Percentiles rank a stretch among this genome's conserved stretches.
These are phyloP conservation scores for Upupa epops DNA, from an alignment of 2,113 vertebrate genomes.

Conservation along the genomic window DNA sequence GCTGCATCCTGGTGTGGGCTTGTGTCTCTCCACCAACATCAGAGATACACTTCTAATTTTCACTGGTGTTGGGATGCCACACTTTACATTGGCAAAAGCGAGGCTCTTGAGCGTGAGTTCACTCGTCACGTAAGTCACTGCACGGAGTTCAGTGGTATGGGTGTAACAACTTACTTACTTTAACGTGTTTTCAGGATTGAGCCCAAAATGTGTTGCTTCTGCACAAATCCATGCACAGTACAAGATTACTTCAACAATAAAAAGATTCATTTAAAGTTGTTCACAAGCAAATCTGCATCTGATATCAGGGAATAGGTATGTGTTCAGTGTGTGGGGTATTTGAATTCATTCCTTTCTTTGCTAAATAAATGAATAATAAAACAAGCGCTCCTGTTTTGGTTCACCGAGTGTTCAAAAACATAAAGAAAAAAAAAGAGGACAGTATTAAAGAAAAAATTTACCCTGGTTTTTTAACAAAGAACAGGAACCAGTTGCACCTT, in stretches of 20 bases:
- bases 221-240: conserved; percentile 36
- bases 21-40: background rate
- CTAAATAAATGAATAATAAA: conserved; percentile 69
- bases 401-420: too few species aligned
- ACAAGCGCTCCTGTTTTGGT: background rate
- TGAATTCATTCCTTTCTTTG: conserved; percentile 68
- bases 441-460: too few species aligned
- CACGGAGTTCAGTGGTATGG: background rate
- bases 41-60: background rate
- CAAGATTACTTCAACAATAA: background rate
- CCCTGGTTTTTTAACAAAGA: too few species aligned
- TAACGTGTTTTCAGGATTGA: conserved; percentile 47
- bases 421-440: too few species aligned
- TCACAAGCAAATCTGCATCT: conserved; percentile 39
- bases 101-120: background rate
- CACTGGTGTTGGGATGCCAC: background rate
- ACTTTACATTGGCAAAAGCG: background rate
- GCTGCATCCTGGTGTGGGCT: background rate
- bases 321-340: conserved; percentile 57
- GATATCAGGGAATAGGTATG: conserved; percentile 63
- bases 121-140: background rate
- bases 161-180: background rate
- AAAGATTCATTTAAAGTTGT: conserved; percentile 17
- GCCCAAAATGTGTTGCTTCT: conserved; percentile 49
- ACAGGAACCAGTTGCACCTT: too few species aligned